Percentiles rank a stretch among this genome's conserved stretches.
These are phyloP conservation scores for Gasterosteus aculeatus DNA, from an alignment of 2,113 vertebrate species.

Conservation along the genomic window DNA sequence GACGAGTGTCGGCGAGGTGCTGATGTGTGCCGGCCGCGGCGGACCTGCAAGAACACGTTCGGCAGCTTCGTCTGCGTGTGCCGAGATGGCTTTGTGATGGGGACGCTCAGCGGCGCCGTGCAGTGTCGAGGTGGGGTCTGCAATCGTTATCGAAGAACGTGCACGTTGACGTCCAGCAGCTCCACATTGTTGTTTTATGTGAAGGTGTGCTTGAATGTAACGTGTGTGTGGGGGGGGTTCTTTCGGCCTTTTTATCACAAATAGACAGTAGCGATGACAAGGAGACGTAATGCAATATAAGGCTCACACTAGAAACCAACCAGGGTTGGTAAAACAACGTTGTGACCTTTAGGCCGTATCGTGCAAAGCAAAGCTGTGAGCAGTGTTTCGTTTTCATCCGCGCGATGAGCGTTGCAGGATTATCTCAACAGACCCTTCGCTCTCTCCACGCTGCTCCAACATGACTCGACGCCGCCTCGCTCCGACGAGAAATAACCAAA, in stretches of 20 bases:
- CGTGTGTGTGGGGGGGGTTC: background rate
- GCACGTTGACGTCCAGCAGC: background rate
- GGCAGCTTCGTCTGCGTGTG: slow-evolving; percentile 77
- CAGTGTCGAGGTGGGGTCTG: slow-evolving; percentile 64
- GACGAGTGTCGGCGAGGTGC: slow-evolving; percentile 67
- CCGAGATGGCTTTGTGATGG: slow-evolving; percentile 66
- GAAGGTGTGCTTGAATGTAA: background rate
- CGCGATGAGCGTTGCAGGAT: slow-evolving; percentile 62
- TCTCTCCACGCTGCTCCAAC: background rate
- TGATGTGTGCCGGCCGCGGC: slow-evolving; percentile 49
- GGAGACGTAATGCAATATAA: background rate
- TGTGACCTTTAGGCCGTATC: slow-evolving; percentile 6
- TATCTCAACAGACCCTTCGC: slow-evolving; percentile 46
- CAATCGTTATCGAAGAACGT: background rate
- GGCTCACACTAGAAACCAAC: background rate
- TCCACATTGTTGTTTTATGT: background rate
- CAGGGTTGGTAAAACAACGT: background rate
- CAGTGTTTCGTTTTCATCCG: slow-evolving; percentile 66
- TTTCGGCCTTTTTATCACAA: background rate
- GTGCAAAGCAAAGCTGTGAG: slow-evolving; percentile 51
- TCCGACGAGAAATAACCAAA: background rate
- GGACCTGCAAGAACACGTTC: slow-evolving; percentile 78
- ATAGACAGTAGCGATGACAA: background rate
- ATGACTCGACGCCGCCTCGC: background rate
- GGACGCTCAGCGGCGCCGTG: slow-evolving; percentile 42